phyloP scores from a whole-genome alignment of 2,797 vertebrate genomes.

The Enteromius argenteus region DNA sequence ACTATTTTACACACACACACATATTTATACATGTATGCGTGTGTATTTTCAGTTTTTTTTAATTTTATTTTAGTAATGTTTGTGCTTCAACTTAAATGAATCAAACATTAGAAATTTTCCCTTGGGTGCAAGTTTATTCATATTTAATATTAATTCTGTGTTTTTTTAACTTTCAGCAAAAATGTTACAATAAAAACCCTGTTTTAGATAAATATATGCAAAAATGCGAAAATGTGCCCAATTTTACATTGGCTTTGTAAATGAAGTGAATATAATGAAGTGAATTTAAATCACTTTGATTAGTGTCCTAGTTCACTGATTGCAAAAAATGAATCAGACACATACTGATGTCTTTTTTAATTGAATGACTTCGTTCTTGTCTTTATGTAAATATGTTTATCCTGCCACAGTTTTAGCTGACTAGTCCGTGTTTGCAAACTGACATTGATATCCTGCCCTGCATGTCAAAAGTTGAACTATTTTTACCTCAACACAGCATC shows the following conservation, averaged over 20 bases:
- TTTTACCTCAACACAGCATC: background rate
- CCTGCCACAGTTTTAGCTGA: background rate
- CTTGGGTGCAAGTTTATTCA: background rate
- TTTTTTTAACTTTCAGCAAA: background rate
- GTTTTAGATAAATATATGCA: background rate
- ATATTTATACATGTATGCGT: no score
- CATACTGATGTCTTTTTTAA: background rate
- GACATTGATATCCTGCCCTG: slow-evolving; percentile 6
- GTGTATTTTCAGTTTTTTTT: background rate
- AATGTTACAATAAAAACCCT: background rate
- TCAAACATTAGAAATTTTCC: background rate
- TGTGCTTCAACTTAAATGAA: background rate
- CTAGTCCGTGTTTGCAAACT: background rate
- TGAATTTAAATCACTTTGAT: background rate
- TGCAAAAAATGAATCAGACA: background rate
- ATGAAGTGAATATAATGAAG: background rate
- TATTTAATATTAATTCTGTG: background rate
- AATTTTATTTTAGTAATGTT: background rate
- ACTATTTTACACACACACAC: no score
- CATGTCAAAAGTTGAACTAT: slow-evolving; percentile 10
- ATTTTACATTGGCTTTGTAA: background rate
- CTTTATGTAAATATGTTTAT: background rate
- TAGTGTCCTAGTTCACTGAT: background rate
- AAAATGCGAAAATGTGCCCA: background rate
- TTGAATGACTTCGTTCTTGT: background rate